Evolutionary conservation across 2,113 vertebrate genomes (phyloP).

Genomic region (Siniperca knerii): DNA sequence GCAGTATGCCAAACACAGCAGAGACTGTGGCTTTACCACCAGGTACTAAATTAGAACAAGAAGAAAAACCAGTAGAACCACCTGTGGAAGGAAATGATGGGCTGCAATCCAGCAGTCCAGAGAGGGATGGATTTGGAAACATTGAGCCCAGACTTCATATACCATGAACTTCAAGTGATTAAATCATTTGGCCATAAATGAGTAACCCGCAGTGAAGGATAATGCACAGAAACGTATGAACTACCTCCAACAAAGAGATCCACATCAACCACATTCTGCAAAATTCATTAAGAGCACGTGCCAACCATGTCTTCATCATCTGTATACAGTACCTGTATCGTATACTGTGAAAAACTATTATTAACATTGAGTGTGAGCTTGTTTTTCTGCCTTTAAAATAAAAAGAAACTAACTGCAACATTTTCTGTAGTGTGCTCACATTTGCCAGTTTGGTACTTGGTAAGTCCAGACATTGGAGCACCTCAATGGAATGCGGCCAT

Average conservation of each 20-base stretch:
- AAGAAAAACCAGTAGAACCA: conserved; percentile 13
- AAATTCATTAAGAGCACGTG: background rate
- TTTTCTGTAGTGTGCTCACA: background rate
- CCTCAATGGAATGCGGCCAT: no score
- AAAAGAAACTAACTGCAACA: background rate
- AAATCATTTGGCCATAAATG: background rate
- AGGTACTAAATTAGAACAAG: conserved; percentile 21
- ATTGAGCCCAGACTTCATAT: conserved; percentile 3
- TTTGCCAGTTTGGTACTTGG: background rate
- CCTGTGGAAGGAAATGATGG: conserved; percentile 26
- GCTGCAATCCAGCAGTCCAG: background rate
- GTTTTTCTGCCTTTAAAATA: conserved; percentile 17
- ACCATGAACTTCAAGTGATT: conserved; percentile 12
- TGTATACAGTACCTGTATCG: background rate
- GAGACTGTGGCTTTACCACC: conserved; percentile 1
- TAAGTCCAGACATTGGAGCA: no score
- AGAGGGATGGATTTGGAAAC: conserved; percentile 30
- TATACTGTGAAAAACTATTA: conserved; percentile 1
- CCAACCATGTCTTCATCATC: background rate
- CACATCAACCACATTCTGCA: conserved; percentile 4
- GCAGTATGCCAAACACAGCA: background rate
- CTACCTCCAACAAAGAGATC: conserved; percentile 3
- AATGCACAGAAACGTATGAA: background rate
- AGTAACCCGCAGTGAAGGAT: conserved; percentile 1
- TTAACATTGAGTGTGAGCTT: background rate